Base-by-base conservation (phyloP, 2,113 vertebrate genomes). In the Rana temporaria region DNA sequence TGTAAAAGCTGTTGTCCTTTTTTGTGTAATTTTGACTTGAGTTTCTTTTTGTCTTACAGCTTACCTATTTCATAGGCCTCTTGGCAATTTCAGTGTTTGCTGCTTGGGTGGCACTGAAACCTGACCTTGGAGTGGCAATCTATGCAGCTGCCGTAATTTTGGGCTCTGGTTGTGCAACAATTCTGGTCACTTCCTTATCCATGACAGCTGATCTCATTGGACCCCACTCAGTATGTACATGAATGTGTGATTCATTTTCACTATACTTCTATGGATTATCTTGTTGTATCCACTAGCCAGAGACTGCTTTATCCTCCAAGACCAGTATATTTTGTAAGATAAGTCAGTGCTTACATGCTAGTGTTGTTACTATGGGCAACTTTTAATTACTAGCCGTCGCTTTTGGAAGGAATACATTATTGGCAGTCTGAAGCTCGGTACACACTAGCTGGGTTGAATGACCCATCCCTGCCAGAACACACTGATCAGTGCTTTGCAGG, bases 131-230 rank as follows among this genome's bases (percentile, higher is more conserved):
- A 0, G 24, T 86, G 0, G 87, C 88, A 14, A 91, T 99, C 69
- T 99, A 96, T 0, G 96, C 87, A 0, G 94, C 91, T 0, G 96
- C 96, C 0, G 87, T 88, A 53, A 89, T 99, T 74, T 92, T 99
- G 0, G 98, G 98, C 1, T 60, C 84, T 0, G 98, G 98, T 6
- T 96, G 95, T 0, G 95, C 96, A 86, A 98, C 94, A 22, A 95
- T 99, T 86, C 88, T 99, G 20, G 96, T 99, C 85, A 99, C 97
- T 7, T 99, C 98, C 0, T 92, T 99, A 15, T 88, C 97, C 78
- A 98, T 99, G 97, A 98, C 98, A 0, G 96, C 98, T 0, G 97
- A 99, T 86, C 97, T 99, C 86, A 99, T 99, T 0, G 94, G 93
- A 4, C 85, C 93, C 22, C 94, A 99, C 89, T 97, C 97, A 84